Evolutionary conservation across 1,140 invertebrate genomes (phyloP), one percentile per base, ranked within the genome.

Genomic region (Psilanteris sp.): DNA sequence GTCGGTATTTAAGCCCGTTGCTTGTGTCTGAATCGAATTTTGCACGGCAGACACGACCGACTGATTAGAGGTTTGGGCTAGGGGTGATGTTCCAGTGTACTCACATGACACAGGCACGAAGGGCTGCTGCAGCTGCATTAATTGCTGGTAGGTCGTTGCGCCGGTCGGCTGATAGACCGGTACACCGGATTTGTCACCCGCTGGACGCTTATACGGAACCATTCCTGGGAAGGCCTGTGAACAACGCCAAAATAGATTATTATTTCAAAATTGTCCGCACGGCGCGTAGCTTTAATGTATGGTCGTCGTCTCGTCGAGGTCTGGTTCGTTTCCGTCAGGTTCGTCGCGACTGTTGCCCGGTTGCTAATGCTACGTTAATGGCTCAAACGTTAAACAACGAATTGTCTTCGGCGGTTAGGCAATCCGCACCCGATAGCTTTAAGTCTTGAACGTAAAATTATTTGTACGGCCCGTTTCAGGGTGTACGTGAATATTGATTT

Each of bases 51-150:
- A 79, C 55, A 84, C 82, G 81, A 83, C 80, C 81, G 87, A 85
- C 78, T 83, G 83, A 81, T 85, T 86, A 84, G 87, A 89, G 83
- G 86, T 88, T 87, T 87, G 87, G 85, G 89, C 89, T 89, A 90
- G 89, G 89, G 89, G 90, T 86, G 91, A 90, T 89, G 91, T 92
- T 90, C 90, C 91, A 89, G 91, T 91, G 92, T 95, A 95, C 94
- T 95, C 93, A 95, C 94, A 95, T 94, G 94, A 95, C 90, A 95
- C 93, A 92, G 94, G 94, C 91, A 95, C 93, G 91, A 94, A 95
- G 83, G 95, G 95, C 92, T 97, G 96, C 90, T 96, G 94, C 78
- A 96, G 90, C 91, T 96, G 96, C 95, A 98, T 97, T 88, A 97
- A 91, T 90, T 96, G 96, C 89, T 98, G 96, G 90, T 97, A 97